Evolutionary conservation across 2,113 vertebrate genomes (phyloP).

Genomic region (Phrynocephalus versicolor): DNA sequence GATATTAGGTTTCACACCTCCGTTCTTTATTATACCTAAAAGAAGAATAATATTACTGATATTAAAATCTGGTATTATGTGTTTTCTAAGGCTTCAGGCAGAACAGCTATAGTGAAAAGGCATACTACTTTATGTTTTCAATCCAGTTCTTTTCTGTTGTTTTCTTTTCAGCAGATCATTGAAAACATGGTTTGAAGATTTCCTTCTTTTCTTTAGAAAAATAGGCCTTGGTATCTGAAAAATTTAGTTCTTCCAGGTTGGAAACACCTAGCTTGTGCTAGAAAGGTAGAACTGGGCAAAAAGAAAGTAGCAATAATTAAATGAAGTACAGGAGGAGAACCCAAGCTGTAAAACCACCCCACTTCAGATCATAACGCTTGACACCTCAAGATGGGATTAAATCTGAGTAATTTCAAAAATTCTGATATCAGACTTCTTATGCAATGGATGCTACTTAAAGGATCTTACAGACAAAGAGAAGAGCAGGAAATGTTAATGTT

Average conservation of each 20-base stretch:
- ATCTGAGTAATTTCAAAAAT: background rate
- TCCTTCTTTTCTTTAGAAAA: background rate
- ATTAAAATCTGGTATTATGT: background rate
- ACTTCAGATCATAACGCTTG: background rate
- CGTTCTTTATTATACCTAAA: slow-evolving; percentile 89
- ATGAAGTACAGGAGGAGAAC: background rate
- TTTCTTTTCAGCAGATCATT: background rate
- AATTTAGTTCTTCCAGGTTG: background rate
- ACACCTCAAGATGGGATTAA: background rate
- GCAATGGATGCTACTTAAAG: background rate
- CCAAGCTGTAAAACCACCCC: background rate
- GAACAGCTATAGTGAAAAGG: slow-evolving; percentile 27
- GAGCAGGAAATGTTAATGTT: background rate
- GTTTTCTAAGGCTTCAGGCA: background rate
- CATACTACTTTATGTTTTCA: background rate
- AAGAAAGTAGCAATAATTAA: background rate
- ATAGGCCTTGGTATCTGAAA: slow-evolving; percentile 10
- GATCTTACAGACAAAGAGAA: background rate
- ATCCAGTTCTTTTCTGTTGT: background rate
- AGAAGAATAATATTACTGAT: slow-evolving; percentile 46
- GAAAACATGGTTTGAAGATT: background rate
- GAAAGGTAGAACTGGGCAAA: background rate
- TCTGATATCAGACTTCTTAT: background rate
- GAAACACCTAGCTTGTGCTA: background rate
- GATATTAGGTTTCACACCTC: slow-evolving; percentile 88